These are phyloP conservation scores for Eurois occulta DNA, from an alignment of 2,888 invertebrate species.

Conservation along the genomic window DNA sequence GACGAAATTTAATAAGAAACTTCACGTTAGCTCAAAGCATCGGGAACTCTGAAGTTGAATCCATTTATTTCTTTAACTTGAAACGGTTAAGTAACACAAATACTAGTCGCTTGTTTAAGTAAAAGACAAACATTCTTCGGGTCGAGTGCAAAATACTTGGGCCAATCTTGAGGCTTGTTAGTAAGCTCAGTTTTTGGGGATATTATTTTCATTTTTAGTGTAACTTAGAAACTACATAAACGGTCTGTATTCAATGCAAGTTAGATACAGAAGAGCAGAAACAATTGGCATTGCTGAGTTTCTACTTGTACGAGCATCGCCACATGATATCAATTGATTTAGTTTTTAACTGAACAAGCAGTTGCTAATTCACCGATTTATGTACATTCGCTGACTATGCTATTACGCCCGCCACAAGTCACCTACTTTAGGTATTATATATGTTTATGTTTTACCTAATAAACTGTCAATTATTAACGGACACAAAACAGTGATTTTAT, in stretches of 20 bases:
- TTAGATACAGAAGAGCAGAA: not conserved
- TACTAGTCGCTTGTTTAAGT: constrained; percentile 54
- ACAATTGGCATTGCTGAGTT: not conserved
- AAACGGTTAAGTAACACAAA: constrained; percentile 62
- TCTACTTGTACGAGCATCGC: too few relatives aligned
- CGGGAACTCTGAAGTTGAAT: constrained; percentile 42
- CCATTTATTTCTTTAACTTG: constrained; percentile 62
- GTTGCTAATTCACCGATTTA: too few relatives aligned
- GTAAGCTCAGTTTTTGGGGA: constrained; percentile 31
- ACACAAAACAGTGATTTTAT: too few relatives aligned
- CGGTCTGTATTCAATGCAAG: not conserved
- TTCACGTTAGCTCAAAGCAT: constrained; percentile 45
- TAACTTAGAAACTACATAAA: constrained; percentile 7
- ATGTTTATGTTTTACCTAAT: too few relatives aligned
- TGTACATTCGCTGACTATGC: too few relatives aligned
- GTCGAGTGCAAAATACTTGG: constrained; percentile 49
- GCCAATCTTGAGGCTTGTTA: constrained; percentile 41
- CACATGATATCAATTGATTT: too few relatives aligned
- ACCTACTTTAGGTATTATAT: too few relatives aligned
- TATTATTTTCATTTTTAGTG: constrained; percentile 40
- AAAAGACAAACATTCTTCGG: constrained; percentile 52
- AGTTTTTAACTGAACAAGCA: too few relatives aligned
- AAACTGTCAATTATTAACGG: too few relatives aligned
- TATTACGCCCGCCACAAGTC: too few relatives aligned
- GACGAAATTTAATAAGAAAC: constrained; percentile 38